Evolutionary conservation across 2,113 vertebrate genomes (phyloP), one percentile per base, ranked within the genome.

Genomic region (Poecile atricapillus): DNA sequence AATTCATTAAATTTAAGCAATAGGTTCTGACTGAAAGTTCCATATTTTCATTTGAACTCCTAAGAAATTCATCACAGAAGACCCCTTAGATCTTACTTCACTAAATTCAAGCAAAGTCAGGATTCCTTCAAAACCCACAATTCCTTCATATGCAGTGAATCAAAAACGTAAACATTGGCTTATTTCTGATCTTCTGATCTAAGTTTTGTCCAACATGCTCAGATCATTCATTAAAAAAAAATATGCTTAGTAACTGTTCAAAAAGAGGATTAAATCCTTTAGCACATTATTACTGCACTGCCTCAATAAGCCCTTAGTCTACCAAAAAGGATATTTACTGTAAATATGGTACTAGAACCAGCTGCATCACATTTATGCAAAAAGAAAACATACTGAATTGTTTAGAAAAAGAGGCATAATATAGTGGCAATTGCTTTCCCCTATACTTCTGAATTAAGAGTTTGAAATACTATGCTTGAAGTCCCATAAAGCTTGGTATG

Each of bases 401-500:
- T 96, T 98, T 98, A 97, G 97, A 96, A 94, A 94, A 96, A 93
- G 94, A 96, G 83, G 79, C 55, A 96, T 96, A 97, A 97, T 98
- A 96, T 96, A 97, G 91, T 95, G 86, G 87, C 27, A 23, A 97
- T 94, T 96, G 93, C 96, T 95, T 97, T 97, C 73, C 83, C 83
- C 90, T 96, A 63, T 96, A 95, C 74, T 96, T 97, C 95, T 97
- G 97, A 98, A 98, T 98, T 97, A 96, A 94, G 90, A 95, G 93
- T 95, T 97, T 97, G 96, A 98, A 98, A 98, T 97, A 96, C 87
- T 96, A 96, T 95, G 94, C 95, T 97, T 97, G 91, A 96, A 97
- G 94, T 97, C 97, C 97, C 97, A 98, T 98, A 98, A 98, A 98
- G 96, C 92, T 97, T 95, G 97, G 96, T 97, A 97, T 97, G 97